Percentiles rank a stretch among this genome's conserved stretches.
phyloP scores from a whole-genome alignment of 2,888 invertebrate species.

The Linyphia triangularis region DNA sequence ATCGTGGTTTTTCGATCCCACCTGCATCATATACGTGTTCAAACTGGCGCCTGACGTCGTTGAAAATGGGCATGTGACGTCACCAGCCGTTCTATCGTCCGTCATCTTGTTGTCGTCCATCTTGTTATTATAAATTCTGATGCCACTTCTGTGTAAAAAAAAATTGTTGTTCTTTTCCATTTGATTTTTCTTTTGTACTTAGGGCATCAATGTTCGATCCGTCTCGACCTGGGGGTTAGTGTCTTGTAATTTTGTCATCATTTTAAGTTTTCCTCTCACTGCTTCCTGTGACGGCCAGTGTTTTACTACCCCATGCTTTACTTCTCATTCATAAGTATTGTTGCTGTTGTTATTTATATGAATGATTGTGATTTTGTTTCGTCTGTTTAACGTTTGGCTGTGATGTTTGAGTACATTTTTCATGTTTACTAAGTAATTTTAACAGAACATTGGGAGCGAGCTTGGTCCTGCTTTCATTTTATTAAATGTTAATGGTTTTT shows the following conservation, averaged over 20 bases:
- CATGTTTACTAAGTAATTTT: too few species aligned
- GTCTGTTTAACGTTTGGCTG: conserved; percentile 3
- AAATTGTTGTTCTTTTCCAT: background rate
- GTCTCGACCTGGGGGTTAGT: conserved; percentile 51
- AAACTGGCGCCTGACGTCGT: conserved; percentile 59
- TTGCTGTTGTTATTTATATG: conserved; percentile 17
- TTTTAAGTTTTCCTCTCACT: conserved; percentile 26
- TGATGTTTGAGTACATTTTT: conserved; percentile 1
- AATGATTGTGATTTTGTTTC: conserved; percentile 9
- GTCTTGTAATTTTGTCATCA: background rate
- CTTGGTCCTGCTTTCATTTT: too few species aligned
- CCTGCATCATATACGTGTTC: conserved; percentile 67
- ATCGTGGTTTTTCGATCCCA: conserved; percentile 19
- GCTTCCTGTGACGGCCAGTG: conserved; percentile 46
- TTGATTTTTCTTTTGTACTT: conserved; percentile 44
- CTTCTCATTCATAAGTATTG: background rate
- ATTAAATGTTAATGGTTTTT: too few species aligned
- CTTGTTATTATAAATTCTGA: conserved; percentile 58
- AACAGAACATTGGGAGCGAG: too few species aligned
- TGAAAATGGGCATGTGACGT: conserved; percentile 3
- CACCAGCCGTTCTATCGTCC: conserved; percentile 65
- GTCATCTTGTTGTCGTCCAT: conserved; percentile 75
- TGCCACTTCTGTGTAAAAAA: background rate
- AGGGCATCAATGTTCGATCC: conserved; percentile 59
- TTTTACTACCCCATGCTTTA: background rate